These are phyloP conservation scores for Pecten maximus DNA, from an alignment of 2,888 invertebrate genomes.

Conservation along the genomic window DNA sequence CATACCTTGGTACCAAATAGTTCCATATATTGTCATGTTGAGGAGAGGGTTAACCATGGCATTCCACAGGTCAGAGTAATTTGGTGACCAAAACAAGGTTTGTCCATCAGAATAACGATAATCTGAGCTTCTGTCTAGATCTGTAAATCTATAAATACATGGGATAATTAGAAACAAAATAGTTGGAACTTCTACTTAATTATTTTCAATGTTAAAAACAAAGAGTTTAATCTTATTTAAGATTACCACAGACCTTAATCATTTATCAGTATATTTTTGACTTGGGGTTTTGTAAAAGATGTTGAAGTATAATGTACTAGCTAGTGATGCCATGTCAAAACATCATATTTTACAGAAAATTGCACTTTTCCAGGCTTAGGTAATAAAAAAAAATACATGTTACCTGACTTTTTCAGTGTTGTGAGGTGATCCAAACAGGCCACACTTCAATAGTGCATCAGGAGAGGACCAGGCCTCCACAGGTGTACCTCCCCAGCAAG, in stretches of 20 bases:
- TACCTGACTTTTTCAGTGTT: slow-evolving; percentile 28
- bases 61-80: slow-evolving; percentile 67
- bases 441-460: slow-evolving; percentile 66
- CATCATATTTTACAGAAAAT: too few species aligned
- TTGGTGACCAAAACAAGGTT: not conserved
- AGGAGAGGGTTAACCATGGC: slow-evolving; percentile 76
- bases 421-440: not conserved
- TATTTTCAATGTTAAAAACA: too few species aligned
- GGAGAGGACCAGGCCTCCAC: slow-evolving; percentile 78
- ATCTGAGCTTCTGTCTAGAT: not conserved
- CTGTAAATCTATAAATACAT: not conserved
- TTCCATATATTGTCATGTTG: slow-evolving; percentile 71
- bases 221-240: too few species aligned
- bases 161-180: too few species aligned
- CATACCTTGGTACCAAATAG: slow-evolving; percentile 77
- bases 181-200: too few species aligned
- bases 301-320: too few species aligned
- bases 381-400: not conserved
- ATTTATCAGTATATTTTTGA: too few species aligned
- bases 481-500: slow-evolving; percentile 72
- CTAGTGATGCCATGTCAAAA: too few species aligned
- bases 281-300: too few species aligned
- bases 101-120: not conserved
- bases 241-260: too few species aligned
- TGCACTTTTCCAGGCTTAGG: too few species aligned